phyloP scores from a whole-genome alignment of 64 coral and sea anemone genomes.

The Trachythela sp. region DNA sequence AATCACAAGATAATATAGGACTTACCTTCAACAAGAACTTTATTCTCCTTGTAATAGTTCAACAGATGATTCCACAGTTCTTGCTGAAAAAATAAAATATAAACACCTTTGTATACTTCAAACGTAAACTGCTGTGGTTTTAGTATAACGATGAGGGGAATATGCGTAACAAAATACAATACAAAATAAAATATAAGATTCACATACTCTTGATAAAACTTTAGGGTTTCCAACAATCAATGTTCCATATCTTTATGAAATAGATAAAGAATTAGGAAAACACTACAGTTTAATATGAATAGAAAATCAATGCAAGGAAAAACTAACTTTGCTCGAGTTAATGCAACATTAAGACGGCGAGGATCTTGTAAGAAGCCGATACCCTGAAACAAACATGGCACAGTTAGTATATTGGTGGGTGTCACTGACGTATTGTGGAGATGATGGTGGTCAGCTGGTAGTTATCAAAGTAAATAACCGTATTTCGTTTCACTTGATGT shows the following conservation, averaged over 20 bases:
- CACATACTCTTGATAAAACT: constrained; percentile 80
- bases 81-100: constrained; percentile 61
- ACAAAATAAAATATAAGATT: neutral
- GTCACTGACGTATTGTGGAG: neutral
- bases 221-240: constrained; percentile 97
- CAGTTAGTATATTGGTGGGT: too few relatives aligned
- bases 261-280: neutral
- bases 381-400: constrained; percentile 54
- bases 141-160: neutral
- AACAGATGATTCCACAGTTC: constrained; percentile 95
- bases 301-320: neutral
- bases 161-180: neutral
- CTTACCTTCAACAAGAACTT: constrained; percentile 90
- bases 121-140: neutral
- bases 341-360: constrained; percentile 89
- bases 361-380: constrained; percentile 98
- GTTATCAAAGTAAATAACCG: too few relatives aligned
- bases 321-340: constrained; percentile 94
- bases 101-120: too few relatives aligned
- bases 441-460: too few relatives aligned
- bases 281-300: neutral
- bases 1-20: neutral
- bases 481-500: too few relatives aligned
- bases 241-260: constrained; percentile 72
- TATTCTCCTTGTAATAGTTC: constrained; percentile 99